A percentile compares a stretch with the other conserved stretches of the same genome.
phyloP scores from a whole-genome alignment of 2,888 invertebrate genomes.

The Pristionchus fissidentatus region DNA sequence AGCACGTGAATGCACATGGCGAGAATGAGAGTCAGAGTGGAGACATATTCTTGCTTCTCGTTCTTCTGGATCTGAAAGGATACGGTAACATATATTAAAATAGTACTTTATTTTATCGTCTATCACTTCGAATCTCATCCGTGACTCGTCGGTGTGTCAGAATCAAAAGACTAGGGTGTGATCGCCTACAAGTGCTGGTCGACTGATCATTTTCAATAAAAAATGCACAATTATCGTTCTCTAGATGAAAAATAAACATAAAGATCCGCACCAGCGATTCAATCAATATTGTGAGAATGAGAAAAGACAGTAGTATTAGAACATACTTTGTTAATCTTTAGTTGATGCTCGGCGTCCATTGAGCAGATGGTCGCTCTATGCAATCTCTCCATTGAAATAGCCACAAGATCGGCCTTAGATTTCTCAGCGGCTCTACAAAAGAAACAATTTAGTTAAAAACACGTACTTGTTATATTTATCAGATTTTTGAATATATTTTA shows the following conservation, averaged over 20 bases:
- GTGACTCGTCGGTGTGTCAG: too few relatives aligned
- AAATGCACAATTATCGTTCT: neutral
- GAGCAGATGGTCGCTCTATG: slow-evolving; percentile 26
- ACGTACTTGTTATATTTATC: neutral
- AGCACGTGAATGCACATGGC: slow-evolving; percentile 67
- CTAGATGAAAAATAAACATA: too few relatives aligned
- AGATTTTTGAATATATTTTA: neutral
- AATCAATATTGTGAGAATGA: too few relatives aligned
- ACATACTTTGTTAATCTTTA: slow-evolving; percentile 29
- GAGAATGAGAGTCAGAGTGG: slow-evolving; percentile 54
- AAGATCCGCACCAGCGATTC: too few relatives aligned
- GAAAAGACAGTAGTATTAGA: too few relatives aligned
- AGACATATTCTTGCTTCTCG: slow-evolving; percentile 33
- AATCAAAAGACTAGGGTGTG: too few relatives aligned
- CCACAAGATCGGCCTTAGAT: neutral
- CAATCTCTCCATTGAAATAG: neutral
- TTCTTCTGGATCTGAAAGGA: neutral
- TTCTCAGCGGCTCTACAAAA: neutral
- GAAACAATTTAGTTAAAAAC: neutral
- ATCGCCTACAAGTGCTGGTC: too few relatives aligned
- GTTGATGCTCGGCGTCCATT: slow-evolving; percentile 1
- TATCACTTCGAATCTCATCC: too few relatives aligned
- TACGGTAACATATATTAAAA: too few relatives aligned
- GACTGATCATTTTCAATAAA: too few relatives aligned
- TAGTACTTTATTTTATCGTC: neutral